Percentiles rank a stretch among this genome's conserved stretches.
These are phyloP conservation scores for Chionoecetes opilio DNA, from an alignment of 1,140 invertebrate genomes.

Conservation along the genomic window DNA sequence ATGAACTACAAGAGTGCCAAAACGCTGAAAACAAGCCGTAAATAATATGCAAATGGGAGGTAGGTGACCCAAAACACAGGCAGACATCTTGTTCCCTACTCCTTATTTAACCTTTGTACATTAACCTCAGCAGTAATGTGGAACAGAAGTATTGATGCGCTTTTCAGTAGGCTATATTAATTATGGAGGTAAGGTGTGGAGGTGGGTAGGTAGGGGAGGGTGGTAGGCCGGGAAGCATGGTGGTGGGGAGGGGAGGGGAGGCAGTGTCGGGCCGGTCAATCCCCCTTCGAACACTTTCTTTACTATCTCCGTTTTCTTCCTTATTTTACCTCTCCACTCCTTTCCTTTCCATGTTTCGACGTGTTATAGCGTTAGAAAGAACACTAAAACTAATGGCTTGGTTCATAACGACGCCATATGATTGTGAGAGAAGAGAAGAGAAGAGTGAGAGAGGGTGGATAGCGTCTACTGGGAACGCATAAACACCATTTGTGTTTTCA, in stretches of 20 bases:
- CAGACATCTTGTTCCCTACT: not conserved
- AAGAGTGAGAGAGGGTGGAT: not conserved
- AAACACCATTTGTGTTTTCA: not conserved
- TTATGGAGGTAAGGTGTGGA: constrained; percentile 12
- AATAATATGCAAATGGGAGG: too few relatives aligned
- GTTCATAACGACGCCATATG: not conserved
- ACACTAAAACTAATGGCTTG: not conserved
- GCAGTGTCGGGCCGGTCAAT: not conserved
- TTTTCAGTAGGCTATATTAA: not conserved
- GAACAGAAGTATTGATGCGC: constrained; percentile 2
- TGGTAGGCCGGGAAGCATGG: not conserved
- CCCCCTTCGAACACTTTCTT: constrained; percentile 27
- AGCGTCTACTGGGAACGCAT: not conserved
- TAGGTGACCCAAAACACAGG: too few relatives aligned
- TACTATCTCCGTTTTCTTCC: not conserved
- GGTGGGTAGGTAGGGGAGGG: not conserved
- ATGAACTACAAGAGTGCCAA: too few relatives aligned
- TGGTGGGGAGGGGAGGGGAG: not conserved
- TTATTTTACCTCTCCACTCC: not conserved
- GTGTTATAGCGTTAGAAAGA: not conserved
- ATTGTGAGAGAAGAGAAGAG: not conserved
- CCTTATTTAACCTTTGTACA: not conserved
- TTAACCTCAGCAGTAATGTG: not conserved
- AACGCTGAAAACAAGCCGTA: too few relatives aligned
- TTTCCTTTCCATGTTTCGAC: not conserved